phyloP scores from a whole-genome alignment of 2,113 vertebrate species.

The Eptesicus fuscus region DNA sequence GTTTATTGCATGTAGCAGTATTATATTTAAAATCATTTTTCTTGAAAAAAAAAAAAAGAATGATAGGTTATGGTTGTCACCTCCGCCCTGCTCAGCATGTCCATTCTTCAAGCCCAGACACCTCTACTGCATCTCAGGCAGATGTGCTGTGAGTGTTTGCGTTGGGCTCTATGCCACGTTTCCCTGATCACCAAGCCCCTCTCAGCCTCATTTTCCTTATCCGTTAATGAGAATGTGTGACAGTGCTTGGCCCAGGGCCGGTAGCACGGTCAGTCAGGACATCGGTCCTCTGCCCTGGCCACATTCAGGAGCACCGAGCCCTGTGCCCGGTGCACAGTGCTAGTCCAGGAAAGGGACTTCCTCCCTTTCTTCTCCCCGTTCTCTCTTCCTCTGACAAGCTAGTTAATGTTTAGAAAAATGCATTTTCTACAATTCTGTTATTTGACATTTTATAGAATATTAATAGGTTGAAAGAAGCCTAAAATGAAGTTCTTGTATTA shows the following conservation, averaged over 20 bases:
- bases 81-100: neutral
- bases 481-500: neutral
- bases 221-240: neutral
- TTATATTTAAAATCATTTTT: no score
- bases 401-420: neutral
- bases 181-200: neutral
- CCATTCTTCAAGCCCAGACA: fast-evolving
- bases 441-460: neutral
- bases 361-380: neutral
- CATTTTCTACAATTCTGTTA: neutral
- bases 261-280: neutral
- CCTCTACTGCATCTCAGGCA: fast-evolving
- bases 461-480: neutral
- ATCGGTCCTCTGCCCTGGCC: neutral
- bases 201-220: neutral
- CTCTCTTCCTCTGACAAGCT: neutral
- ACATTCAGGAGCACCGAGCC: neutral
- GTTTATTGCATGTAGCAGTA: no score
- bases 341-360: neutral
- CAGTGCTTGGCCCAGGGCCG: neutral
- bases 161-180: fast-evolving
- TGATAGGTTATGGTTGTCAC: no score
- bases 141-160: fast-evolving
- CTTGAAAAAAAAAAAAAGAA: neutral
- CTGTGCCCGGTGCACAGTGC: neutral